Evolutionary conservation across 53 echinoderm and acorn worm species (phyloP).

Genomic region (Echinometra lucunter): DNA sequence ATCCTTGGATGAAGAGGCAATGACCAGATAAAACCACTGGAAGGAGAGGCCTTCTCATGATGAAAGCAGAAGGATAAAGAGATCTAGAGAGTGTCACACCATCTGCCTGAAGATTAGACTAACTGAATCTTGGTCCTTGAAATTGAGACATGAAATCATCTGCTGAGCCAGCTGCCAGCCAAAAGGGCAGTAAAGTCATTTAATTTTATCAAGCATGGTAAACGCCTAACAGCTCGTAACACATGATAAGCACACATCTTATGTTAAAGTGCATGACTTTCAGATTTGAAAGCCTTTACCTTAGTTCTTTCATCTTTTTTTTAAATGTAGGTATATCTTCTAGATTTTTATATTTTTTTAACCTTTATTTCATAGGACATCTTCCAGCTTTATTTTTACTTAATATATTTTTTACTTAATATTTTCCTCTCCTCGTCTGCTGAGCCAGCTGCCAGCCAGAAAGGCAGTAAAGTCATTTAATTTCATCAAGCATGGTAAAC

Average conservation of each 20-base stretch:
- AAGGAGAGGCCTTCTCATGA: not conserved
- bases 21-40: conserved; percentile 32
- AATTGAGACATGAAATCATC: not conserved
- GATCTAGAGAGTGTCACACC: not conserved
- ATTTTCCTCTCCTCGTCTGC: not conserved
- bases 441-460: not conserved
- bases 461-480: not conserved
- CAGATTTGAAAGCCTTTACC: not conserved
- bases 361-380: not conserved
- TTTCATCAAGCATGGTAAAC: not conserved
- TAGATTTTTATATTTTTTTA: not conserved
- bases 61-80: conserved; percentile 41
- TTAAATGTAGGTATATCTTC: not conserved
- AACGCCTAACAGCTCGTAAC: not conserved
- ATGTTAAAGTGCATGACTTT: too few species aligned
- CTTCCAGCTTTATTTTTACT: too few species aligned
- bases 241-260: not conserved
- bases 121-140: conserved; percentile 22
- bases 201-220: not conserved
- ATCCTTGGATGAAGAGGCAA: conserved; percentile 35
- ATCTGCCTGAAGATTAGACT: conserved; percentile 18
- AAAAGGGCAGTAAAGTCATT: not conserved
- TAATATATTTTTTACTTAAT: too few species aligned
- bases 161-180: not conserved
- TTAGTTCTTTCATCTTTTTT: not conserved